Evolutionary conservation across 2,113 vertebrate genomes (phyloP), one percentile per base, ranked within the genome.

Genomic region (human): DNA sequence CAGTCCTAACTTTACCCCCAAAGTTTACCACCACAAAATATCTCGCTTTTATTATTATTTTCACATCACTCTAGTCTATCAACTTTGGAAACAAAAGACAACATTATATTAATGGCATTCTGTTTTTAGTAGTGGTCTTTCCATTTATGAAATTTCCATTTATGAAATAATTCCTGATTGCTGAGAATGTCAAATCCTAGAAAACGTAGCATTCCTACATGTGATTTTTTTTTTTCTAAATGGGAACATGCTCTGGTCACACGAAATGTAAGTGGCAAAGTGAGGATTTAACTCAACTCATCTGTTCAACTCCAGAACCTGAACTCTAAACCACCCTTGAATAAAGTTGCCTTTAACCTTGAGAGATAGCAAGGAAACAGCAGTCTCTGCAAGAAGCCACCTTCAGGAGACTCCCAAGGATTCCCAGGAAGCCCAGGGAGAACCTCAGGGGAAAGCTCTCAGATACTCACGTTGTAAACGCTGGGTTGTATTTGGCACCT

Each of bases 401-500:
- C 25, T 68, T 6, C 3, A 68, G 43, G 50, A 95, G 48, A 38
- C 30, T 50, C 16, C 35, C 8, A 32, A 40, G 40, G 30, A 68
- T 13, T 20, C 17, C 52, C 1, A 13, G 79, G 52, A 57, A 22
- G 6, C 68, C 68, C 27, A 8, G 20, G 13, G 18, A 38, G 16
- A 50, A 30, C 52, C 50, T 40, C 0, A 0, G 30, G 5, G 20
- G n/a, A 86, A n/a, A 66, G 45, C 5, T 25, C 11, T 1, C 0
- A 3, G 52, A 30, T 97, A 99, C 99, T 99, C 98, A 99, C 99
- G 99, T 99, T 97, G 99, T 99, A 98, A 99, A 99, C 0, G 99
- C 99, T 0, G 99, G 99, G 97, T 99, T 99, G 98, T 99, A 99
- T 98, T 99, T 99, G 83, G 99, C 99, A 98, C 99, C 99, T 98